A percentile compares a stretch with the other conserved stretches of the same genome.
phyloP scores from a whole-genome alignment of 2,888 invertebrate species.

The Synergus umbraculus region DNA sequence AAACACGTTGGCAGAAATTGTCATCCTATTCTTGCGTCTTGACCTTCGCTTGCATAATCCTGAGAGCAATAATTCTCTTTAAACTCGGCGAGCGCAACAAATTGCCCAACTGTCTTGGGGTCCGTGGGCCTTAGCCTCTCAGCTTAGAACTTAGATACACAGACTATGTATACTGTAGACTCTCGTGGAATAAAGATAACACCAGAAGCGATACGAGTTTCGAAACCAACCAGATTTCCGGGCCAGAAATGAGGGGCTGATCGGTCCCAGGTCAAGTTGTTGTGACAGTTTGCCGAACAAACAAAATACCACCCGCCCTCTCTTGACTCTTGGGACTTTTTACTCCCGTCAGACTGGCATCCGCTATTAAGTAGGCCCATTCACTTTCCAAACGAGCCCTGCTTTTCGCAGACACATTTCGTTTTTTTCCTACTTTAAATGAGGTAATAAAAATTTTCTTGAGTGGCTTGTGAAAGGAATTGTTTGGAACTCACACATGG shows the following conservation, averaged over 20 bases:
- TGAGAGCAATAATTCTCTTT: slow-evolving; percentile 27
- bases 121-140: not conserved
- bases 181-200: not conserved
- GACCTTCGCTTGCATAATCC: slow-evolving; percentile 38
- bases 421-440: not conserved
- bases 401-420: slow-evolving; percentile 47
- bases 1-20: slow-evolving; percentile 31
- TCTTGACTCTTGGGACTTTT: slow-evolving; percentile 24
- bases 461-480: not conserved
- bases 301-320: slow-evolving; percentile 62
- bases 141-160: slow-evolving; percentile 8
- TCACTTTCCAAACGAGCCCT: slow-evolving; percentile 58
- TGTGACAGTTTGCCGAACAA: slow-evolving; percentile 73
- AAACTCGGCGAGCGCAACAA: slow-evolving; percentile 28
- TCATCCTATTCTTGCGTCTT: slow-evolving; percentile 25
- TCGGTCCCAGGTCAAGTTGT: slow-evolving; percentile 63
- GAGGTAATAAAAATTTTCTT: not conserved
- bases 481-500: not conserved
- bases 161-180: not conserved
- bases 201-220: slow-evolving; percentile 25
- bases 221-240: slow-evolving; percentile 73
- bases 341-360: slow-evolving; percentile 44
- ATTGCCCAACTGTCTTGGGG: slow-evolving; percentile 13
- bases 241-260: slow-evolving; percentile 70
- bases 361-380: slow-evolving; percentile 56